Evolutionary conservation across 2,888 invertebrate species (phyloP), one percentile per base, ranked within the genome.

Genomic region (Bhutanitis thaidina): DNA sequence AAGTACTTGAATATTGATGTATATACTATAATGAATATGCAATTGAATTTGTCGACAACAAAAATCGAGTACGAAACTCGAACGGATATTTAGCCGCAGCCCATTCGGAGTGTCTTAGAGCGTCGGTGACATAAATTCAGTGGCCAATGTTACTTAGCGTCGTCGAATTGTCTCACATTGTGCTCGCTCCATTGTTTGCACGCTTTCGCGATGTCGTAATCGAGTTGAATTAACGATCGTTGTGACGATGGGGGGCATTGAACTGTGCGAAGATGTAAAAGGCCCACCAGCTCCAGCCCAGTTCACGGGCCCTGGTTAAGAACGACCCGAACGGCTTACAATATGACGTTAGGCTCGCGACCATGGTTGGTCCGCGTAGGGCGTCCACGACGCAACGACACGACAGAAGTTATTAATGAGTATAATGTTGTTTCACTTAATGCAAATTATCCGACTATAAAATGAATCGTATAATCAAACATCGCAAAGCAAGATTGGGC

Each of bases 171-270:
- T 62, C 56, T 51, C 57, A 59, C 58, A 59, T 52, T 61, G 60
- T 58, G 52, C 38, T 49, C 49, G 57, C 53, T 51, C 62, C 60
- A 70, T 69, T 71, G 70, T 71, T 69, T 61, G 61, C 58, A 56
- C 60, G 57, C 58, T 58, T 65, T 65, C 62, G 60, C 61, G 57
- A 60, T 64, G 64, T 62, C 64, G 64, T 63, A 68, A 68, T 67
- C 67, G 57, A 58, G 57, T 57, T 44, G 59, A 63, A 67, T 68
- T 69, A 64, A 61, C 58, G 59, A 59, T 59, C 57, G 55, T 43
- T 46, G 49, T 36, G 43, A 20, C 48, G 20, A 37, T 38, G 56
- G 62, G 56, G 62, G 58, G 53, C 60, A 49, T 54, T 61, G 64
- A 68, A 67, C 69, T 57, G 56, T 14, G 57, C 20, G 43, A 49